Base-by-base conservation (phyloP, 2,113 vertebrate species). In the Rhea pennata region DNA sequence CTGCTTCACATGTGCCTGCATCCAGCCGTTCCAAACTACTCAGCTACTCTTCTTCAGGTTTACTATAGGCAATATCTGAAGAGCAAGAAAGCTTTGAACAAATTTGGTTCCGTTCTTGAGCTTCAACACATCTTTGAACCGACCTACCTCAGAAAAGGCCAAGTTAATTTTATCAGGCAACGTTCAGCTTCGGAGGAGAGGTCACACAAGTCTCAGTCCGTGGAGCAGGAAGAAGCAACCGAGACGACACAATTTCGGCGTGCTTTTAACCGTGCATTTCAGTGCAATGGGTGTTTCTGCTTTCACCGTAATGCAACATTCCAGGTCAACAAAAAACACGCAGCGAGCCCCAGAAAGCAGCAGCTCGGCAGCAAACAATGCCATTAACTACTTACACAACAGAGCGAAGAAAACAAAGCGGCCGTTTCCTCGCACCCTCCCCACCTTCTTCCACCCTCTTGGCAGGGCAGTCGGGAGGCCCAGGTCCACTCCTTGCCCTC, bases 321-420 rank as follows among this genome's bases (percentile, higher is more conserved):
- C 95, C 88, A 91, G 74, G 12, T 74, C 36, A 14, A 90, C 64
- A 75, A 76, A 95, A 96, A 93, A 33, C 71, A 93, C 9, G 6
- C 72, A 72, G 85, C 65, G 87, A 59, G 88, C 42, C 90, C 69
- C 61, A 44, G 85, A 80, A 67, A 92, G 85, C 12, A 83, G 84
- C 40, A 51, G 9, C 58, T 1, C 88, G 54, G 76, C 83, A 76
- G 51, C 92, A 95, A 93, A 95, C 96, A 95, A 87, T 76, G 65
- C 91, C 80, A 87, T 76, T 79, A 93, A 91, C 92, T 64, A 92
- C 33, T 92, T 95, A 94, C 92, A 95, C 87, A 93, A 89, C 71
- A 42, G 67, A 85, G 67, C 88, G n/a, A 69, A 75, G 80, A 79
- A 96, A 96, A 94, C 92, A 96, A 87, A 94, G 92, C 73, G 66